phyloP scores from a whole-genome alignment of 2,113 vertebrate genomes.

The Nycticorax nycticorax region DNA sequence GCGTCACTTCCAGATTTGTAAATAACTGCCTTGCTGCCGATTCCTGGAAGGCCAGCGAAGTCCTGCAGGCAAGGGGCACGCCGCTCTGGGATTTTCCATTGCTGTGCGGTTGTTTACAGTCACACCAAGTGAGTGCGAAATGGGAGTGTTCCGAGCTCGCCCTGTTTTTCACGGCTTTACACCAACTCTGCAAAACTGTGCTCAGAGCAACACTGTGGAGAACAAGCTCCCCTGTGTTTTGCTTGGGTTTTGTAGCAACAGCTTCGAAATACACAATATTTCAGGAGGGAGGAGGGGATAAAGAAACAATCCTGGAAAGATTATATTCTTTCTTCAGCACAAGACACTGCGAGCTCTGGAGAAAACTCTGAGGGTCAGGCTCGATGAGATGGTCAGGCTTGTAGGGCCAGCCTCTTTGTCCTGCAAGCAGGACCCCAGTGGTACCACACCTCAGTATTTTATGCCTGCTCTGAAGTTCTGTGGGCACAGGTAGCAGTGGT shows the following conservation, averaged over 20 bases:
- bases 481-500: neutral
- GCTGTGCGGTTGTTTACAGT: neutral
- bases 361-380: neutral
- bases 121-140: neutral
- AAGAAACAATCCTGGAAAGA: neutral
- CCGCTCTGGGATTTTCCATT: conserved; percentile 12
- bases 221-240: neutral
- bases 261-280: neutral
- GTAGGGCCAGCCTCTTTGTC: neutral
- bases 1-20: neutral
- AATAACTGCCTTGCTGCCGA: neutral
- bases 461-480: fast-evolving
- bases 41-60: neutral
- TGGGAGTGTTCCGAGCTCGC: neutral
- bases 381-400: neutral
- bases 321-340: neutral
- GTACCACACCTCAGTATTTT: neutral
- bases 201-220: neutral
- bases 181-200: neutral
- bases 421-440: neutral
- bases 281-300: neutral
- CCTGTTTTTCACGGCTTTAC: neutral
- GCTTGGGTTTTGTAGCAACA: neutral
- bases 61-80: neutral
- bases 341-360: fast-evolving